These are phyloP conservation scores for Pollicipes pollicipes DNA, from an alignment of 1,140 invertebrate genomes.

Conservation along the genomic window DNA sequence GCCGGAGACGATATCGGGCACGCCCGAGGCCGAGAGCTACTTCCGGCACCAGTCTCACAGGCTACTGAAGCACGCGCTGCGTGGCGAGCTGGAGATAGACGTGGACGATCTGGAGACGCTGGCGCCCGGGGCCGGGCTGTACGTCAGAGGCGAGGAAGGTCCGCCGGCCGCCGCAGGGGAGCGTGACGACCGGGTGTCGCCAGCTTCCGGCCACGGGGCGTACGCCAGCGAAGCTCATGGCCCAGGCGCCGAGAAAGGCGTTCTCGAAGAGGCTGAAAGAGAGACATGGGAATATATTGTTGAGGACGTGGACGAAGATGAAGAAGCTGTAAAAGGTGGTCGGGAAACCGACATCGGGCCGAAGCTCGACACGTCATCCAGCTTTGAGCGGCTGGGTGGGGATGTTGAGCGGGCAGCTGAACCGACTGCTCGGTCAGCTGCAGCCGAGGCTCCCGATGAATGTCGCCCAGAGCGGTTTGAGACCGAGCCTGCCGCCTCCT, in stretches of 20 bases:
- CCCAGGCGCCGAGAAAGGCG: no score
- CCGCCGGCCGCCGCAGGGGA: no score
- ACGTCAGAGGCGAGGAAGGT: no score
- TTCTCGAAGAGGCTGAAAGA: no score
- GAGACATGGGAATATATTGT: no score
- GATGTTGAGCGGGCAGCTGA: neutral
- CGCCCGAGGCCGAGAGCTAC: slow-evolving; percentile 17
- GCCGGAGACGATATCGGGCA: slow-evolving; percentile 13
- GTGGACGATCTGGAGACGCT: neutral
- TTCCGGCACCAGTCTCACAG: slow-evolving; percentile 12
- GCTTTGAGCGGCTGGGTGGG: neutral
- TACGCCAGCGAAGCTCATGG: no score
- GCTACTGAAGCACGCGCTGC: neutral
- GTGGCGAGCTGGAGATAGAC: neutral
- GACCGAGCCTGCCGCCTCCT: neutral
- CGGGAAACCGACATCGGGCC: no score
- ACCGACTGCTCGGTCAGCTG: no score
- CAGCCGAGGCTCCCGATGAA: neutral
- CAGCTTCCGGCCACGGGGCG: no score
- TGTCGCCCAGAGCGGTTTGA: neutral
- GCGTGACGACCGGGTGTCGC: no score
- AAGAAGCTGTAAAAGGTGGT: neutral
- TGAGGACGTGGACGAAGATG: neutral
- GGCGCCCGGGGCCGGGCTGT: neutral
- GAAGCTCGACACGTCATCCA: neutral